Conservation (phyloP, 2,888 invertebrate genomes). For the Ptychoptera albimana region DNA sequence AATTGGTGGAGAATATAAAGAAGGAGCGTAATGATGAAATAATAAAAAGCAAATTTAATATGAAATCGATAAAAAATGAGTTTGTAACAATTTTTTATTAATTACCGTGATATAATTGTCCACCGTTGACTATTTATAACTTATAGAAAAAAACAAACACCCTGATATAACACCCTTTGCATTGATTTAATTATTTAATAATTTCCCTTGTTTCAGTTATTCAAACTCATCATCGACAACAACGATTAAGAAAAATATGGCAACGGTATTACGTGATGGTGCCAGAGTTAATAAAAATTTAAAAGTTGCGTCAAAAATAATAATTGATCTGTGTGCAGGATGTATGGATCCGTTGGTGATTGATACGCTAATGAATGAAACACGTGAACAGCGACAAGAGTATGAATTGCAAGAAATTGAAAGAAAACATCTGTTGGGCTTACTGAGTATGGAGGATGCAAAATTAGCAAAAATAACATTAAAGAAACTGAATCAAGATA, state of each 20-base stretch:
- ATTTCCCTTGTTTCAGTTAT: not conserved
- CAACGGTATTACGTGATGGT: slow-evolving; percentile 36
- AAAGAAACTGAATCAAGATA: slow-evolving; percentile 28
- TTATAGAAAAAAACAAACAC: not conserved
- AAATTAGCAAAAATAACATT: slow-evolving; percentile 38
- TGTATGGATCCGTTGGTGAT: slow-evolving; percentile 31
- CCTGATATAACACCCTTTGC: too few relatives aligned
- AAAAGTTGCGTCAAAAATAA: slow-evolving; percentile 34
- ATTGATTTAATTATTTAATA: too few relatives aligned
- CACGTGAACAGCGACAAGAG: slow-evolving; percentile 33
- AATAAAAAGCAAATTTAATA: not conserved
- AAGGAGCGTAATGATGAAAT: not conserved
- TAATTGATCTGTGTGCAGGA: slow-evolving; percentile 34
- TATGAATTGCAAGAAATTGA: slow-evolving; percentile 37
- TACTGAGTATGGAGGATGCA: slow-evolving; percentile 42
- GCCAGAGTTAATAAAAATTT: slow-evolving; percentile 32
- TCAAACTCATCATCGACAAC: slow-evolving; percentile 3
- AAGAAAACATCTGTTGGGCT: slow-evolving; percentile 40
- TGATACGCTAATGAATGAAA: slow-evolving; percentile 31
- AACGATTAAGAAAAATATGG: slow-evolving; percentile 33
- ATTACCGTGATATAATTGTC: too few relatives aligned
- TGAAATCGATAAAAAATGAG: too few relatives aligned
- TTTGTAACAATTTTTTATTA: too few relatives aligned
- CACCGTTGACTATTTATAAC: not conserved
- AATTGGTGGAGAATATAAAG: not conserved